phyloP scores from a whole-genome alignment of 2,113 vertebrate genomes.

The Vanacampus margaritifer region DNA sequence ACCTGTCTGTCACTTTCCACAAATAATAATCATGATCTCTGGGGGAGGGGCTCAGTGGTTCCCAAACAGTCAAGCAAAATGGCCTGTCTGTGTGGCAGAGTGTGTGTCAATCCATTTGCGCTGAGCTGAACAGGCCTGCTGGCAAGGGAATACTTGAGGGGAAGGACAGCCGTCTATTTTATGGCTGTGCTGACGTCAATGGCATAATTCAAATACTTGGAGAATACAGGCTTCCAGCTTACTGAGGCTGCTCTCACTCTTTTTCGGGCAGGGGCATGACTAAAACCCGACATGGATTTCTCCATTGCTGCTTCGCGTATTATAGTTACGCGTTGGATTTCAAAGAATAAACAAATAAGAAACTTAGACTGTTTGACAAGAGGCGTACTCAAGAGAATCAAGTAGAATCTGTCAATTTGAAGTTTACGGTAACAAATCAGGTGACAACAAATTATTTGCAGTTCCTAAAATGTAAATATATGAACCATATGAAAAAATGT shows the following conservation, averaged over 20 bases:
- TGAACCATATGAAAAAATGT: too few relatives aligned
- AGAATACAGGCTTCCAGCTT: constrained; percentile 89
- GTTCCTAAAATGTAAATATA: too few relatives aligned
- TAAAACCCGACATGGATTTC: constrained; percentile 79
- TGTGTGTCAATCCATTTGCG: constrained; percentile 68
- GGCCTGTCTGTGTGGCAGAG: constrained; percentile 70
- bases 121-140: constrained; percentile 81
- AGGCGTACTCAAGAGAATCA: constrained; percentile 1
- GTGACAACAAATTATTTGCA: too few relatives aligned
- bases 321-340: neutral
- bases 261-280: constrained; percentile 48
- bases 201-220: constrained; percentile 99
- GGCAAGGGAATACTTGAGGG: constrained; percentile 86
- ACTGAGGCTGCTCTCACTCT: constrained; percentile 68
- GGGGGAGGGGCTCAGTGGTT: constrained; percentile 26
- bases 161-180: constrained; percentile 95
- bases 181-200: constrained; percentile 99
- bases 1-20: constrained; percentile 21
- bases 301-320: neutral
- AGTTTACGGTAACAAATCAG: too few relatives aligned
- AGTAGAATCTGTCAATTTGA: too few relatives aligned
- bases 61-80: constrained; percentile 65
- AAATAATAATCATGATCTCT: constrained; percentile 24
- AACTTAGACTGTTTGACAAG: neutral
- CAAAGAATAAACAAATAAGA: neutral